Evolutionary conservation across 1,140 invertebrate genomes (phyloP).

Genomic region (Lepidurus packardi): DNA sequence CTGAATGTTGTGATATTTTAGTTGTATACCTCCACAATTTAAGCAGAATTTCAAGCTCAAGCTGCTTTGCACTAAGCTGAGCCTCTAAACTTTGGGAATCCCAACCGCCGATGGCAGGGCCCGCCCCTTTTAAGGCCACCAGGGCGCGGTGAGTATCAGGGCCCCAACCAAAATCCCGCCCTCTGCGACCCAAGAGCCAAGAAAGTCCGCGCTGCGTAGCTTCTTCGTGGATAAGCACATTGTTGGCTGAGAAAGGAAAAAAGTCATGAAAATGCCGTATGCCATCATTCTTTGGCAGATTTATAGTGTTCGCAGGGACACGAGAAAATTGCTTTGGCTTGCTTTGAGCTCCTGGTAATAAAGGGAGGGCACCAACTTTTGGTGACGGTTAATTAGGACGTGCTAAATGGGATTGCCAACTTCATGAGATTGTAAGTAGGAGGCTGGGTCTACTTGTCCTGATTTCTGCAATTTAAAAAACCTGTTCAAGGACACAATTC

Average conservation of each 20-base stretch:
- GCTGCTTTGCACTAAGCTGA: constrained; percentile 69
- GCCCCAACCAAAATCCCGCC: constrained; percentile 39
- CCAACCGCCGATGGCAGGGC: constrained; percentile 32
- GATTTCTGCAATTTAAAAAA: no score
- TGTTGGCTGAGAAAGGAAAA: background rate
- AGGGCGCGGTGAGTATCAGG: constrained; percentile 40
- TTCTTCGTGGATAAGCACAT: background rate
- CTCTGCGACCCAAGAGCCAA: constrained; percentile 36
- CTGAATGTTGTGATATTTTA: background rate
- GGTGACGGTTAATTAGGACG: no score
- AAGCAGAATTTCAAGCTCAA: constrained; percentile 75
- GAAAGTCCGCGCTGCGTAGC: constrained; percentile 12
- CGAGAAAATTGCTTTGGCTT: no score
- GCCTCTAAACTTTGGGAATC: constrained; percentile 52
- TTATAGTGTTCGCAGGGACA: no score
- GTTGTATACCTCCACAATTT: constrained; percentile 61
- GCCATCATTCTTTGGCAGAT: no score
- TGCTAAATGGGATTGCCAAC: no score
- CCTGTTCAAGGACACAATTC: no score
- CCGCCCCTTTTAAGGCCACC: constrained; percentile 39
- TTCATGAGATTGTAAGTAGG: no score
- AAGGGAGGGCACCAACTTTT: no score
- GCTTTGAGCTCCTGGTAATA: no score
- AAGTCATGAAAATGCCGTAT: background rate
- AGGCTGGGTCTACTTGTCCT: no score